Base-by-base conservation (phyloP, 1,140 invertebrate species). In the Magallana gigas region DNA sequence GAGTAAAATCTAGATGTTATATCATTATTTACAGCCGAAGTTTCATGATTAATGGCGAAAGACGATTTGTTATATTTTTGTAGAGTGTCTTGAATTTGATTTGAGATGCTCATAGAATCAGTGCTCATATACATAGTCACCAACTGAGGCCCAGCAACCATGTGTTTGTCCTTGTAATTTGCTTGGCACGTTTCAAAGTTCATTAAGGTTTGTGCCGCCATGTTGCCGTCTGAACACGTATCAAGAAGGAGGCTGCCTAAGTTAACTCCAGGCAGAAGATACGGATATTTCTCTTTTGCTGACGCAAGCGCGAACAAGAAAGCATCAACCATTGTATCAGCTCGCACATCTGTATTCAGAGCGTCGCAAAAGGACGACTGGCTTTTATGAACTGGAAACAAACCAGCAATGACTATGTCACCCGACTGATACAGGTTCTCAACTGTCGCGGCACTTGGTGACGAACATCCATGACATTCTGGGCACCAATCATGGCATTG, bases 341-440 rank as follows among this genome's bases (percentile, higher is more conserved):
- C 68, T 76, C 68, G 68, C 16, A 87, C 81, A 9, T 90, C 88
- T 36, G 88, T 81, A 12, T 90, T 88, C 9, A 96, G 96, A 88
- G 83, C 76, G 9, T 96, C 96, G 68, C 96, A 96, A 91, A 96
- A 96, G 0, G 95, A 95, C 0, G 96, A 96, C 92, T 97, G 97
- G 8, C 62, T 85, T 94, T 95, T 96, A 91, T 97, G 97, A 3
- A 97, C 96, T 1, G 97, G 97, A 93, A 97, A 97, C 2, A 98
- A 91, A 0, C 97, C 97, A 0, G 97, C 97, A 0, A 97, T 92
- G 11, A 97, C 96, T 58, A 97, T 95, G 90, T 97, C 96, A 2
- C 97, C 97, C 57, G 90, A 89, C 3, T 90, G 84, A 83, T 90
- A 92, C 71, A 85, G 71, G 8, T 88, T 84, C 11, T 71, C 48